phyloP scores from a whole-genome alignment of 2,888 invertebrate species.

The Drosophila demipolita region DNA sequence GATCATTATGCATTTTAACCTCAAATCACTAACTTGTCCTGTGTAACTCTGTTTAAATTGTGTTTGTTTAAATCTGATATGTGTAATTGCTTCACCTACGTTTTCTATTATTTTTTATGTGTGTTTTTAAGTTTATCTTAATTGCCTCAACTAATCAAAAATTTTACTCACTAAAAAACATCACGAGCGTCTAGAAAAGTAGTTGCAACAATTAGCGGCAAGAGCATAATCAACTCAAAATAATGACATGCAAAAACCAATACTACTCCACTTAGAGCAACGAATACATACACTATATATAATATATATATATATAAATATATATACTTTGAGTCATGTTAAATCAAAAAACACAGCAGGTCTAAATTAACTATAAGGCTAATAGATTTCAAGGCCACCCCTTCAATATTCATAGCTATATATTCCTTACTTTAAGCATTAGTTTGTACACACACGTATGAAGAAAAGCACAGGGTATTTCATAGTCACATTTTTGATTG shows the following conservation, averaged over 20 bases:
- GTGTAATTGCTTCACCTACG: slow-evolving; percentile 39
- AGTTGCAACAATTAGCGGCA: slow-evolving; percentile 27
- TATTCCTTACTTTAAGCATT: slow-evolving; percentile 14
- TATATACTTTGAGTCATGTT: slow-evolving; percentile 4
- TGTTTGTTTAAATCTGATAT: slow-evolving; percentile 69
- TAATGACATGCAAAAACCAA: slow-evolving; percentile 16
- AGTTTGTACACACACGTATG: not conserved
- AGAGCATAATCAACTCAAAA: slow-evolving; percentile 2
- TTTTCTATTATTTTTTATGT: not conserved
- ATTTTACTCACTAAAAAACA: not conserved
- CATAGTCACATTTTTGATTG: slow-evolving; percentile 12
- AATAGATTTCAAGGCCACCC: not conserved
- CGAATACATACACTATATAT: slow-evolving; percentile 6
- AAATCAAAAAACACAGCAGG: not conserved
- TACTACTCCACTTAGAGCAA: slow-evolving; percentile 20
- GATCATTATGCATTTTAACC: slow-evolving; percentile 30
- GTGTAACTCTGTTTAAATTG: slow-evolving; percentile 60
- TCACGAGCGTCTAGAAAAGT: slow-evolving; percentile 11
- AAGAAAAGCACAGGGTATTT: slow-evolving; percentile 20
- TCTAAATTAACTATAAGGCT: slow-evolving; percentile 6
- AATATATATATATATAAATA: slow-evolving; percentile 1
- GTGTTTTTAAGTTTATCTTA: not conserved
- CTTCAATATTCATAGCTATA: not conserved
- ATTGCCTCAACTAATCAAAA: slow-evolving; percentile 6
- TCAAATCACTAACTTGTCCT: slow-evolving; percentile 30